Conservation (phyloP, 2,888 invertebrate species). For the Pristionchus maxplancki region DNA sequence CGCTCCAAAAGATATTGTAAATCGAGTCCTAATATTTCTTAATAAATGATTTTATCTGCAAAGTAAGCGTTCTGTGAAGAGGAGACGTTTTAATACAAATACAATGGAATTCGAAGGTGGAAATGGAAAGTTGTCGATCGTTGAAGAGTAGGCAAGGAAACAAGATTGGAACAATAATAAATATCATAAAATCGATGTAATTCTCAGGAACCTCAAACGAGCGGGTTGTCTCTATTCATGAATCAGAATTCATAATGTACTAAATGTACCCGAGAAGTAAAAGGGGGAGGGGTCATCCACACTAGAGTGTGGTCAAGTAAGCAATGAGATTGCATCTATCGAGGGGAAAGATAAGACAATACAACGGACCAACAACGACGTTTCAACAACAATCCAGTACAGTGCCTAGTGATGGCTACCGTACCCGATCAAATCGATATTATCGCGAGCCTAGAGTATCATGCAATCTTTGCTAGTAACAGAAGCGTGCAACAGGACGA, state of each 20-base stretch:
- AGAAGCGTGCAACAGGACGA: neutral
- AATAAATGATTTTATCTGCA: neutral
- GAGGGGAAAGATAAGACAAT: neutral
- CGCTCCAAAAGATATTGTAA: neutral
- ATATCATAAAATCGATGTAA: neutral
- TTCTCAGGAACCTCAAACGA: neutral
- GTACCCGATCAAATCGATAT: neutral
- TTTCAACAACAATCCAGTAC: conserved; percentile 1
- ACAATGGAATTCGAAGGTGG: conserved; percentile 13
- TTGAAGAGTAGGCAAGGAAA: conserved; percentile 5
- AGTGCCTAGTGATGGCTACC: neutral
- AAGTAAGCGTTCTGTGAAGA: neutral
- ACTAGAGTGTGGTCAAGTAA: conserved; percentile 3
- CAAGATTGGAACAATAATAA: neutral
- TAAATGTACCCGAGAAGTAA: neutral
- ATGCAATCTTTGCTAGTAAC: neutral
- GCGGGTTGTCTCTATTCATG: conserved; percentile 18
- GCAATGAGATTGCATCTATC: conserved; percentile 30
- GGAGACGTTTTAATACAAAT: neutral
- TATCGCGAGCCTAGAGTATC: conserved; percentile 13
- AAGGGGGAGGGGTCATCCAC: neutral
- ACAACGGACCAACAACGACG: conserved; percentile 7
- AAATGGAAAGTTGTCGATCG: conserved; percentile 38
- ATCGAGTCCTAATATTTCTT: neutral
- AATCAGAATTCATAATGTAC: conserved; percentile 8